Conservation (phyloP, 2,113 vertebrate genomes). For the Abramis brama region DNA sequence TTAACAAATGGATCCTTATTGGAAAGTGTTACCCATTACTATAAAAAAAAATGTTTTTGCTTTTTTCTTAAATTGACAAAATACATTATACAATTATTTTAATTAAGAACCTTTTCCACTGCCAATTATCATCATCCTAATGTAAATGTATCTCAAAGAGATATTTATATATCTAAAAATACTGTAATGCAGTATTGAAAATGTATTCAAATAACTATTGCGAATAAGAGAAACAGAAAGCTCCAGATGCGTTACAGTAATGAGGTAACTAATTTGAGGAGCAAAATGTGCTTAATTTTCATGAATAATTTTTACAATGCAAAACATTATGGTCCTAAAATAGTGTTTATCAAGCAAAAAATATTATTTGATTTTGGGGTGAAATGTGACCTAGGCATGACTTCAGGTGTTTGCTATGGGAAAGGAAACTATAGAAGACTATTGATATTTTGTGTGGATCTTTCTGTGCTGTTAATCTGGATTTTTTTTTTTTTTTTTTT, state of each 20-base stretch:
- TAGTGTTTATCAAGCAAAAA: neutral
- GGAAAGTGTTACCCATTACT: neutral
- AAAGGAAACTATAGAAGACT: conserved; percentile 21
- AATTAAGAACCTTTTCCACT: neutral
- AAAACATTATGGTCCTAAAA: neutral
- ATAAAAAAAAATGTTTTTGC: neutral
- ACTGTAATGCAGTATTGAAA: neutral
- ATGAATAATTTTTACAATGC: neutral
- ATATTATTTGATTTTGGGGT: neutral
- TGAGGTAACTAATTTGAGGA: neutral
- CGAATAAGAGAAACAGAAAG: neutral
- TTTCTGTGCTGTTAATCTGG: neutral
- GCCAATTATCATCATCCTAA: neutral
- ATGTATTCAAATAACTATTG: neutral
- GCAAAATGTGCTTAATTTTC: neutral
- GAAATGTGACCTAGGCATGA: neutral
- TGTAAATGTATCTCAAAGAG: neutral
- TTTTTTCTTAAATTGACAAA: neutral
- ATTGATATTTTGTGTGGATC: conserved; percentile 21
- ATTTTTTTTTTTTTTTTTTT: neutral
- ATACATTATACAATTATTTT: neutral
- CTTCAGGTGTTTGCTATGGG: neutral
- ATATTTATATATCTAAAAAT: too few relatives aligned
- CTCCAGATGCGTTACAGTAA: neutral
- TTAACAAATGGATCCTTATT: neutral